A percentile compares a stretch with the other conserved stretches of the same genome.
These are phyloP conservation scores for Bicyclus anynana DNA, from an alignment of 1,140 invertebrate species.

Conservation along the genomic window DNA sequence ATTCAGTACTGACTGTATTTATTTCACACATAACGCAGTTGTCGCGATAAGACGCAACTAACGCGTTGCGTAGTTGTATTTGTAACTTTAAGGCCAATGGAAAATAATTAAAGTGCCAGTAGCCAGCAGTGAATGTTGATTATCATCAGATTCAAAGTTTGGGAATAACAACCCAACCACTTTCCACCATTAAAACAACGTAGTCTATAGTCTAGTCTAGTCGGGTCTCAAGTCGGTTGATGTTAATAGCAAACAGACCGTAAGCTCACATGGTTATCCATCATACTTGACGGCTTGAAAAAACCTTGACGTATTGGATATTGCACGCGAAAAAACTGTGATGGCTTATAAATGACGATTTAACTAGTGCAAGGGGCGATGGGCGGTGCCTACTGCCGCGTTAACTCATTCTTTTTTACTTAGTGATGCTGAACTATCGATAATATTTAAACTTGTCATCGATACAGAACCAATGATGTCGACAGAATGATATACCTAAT, in stretches of 20 bases:
- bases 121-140: too few relatives aligned
- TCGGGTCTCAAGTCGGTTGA: background rate
- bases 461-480: too few relatives aligned
- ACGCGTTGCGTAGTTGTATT: too few relatives aligned
- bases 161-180: background rate
- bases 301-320: background rate
- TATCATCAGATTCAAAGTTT: background rate
- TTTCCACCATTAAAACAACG: background rate
- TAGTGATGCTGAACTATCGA: background rate
- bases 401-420: slow-evolving; percentile 24
- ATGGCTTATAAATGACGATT: slow-evolving; percentile 62
- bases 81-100: too few relatives aligned
- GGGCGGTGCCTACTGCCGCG: slow-evolving; percentile 50
- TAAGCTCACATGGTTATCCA: slow-evolving; percentile 48
- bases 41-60: too few relatives aligned
- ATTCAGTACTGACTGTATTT: too few relatives aligned
- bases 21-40: too few relatives aligned
- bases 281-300: slow-evolving; percentile 33
- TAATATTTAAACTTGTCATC: background rate
- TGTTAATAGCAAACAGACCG: slow-evolving; percentile 2
- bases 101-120: too few relatives aligned
- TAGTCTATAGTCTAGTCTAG: too few relatives aligned
- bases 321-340: slow-evolving; percentile 35
- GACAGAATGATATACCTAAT: too few relatives aligned
- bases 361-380: slow-evolving; percentile 55